These are phyloP conservation scores for Orchesellides sinensis DNA, from an alignment of 2,888 invertebrate species.

Conservation along the genomic window DNA sequence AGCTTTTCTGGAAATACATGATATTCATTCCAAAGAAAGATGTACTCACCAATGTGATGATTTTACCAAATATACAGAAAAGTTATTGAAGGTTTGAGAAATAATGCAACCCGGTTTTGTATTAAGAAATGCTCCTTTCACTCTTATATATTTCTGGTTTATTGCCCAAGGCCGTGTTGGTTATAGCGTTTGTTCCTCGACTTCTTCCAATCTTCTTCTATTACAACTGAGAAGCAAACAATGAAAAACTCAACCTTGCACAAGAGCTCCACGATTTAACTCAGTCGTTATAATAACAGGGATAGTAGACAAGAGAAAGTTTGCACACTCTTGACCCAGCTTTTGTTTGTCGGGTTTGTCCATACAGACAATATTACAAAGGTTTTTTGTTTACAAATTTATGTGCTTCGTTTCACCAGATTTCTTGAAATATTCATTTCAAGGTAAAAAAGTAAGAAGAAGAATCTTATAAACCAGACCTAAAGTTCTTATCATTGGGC, in stretches of 20 bases:
- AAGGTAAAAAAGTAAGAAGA: neutral
- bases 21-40: conserved; percentile 22
- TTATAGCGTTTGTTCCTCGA: conserved; percentile 36
- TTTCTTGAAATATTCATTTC: neutral
- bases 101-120: neutral
- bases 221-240: conserved; percentile 10
- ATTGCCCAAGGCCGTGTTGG: conserved; percentile 44
- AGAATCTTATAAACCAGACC: neutral
- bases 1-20: neutral
- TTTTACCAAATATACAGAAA: conserved; percentile 7
- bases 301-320: neutral
- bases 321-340: neutral
- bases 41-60: conserved; percentile 30
- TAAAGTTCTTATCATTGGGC: neutral
- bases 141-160: conserved; percentile 16
- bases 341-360: neutral
- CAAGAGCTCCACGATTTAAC: neutral
- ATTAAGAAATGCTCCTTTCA: neutral
- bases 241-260: conserved; percentile 7
- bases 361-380: neutral
- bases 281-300: conserved; percentile 1
- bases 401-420: neutral
- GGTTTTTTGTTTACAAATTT: neutral
- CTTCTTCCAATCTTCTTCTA: neutral
- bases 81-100: neutral